Base-by-base conservation (phyloP, 2,113 vertebrate genomes). In the Pipra filicauda region DNA sequence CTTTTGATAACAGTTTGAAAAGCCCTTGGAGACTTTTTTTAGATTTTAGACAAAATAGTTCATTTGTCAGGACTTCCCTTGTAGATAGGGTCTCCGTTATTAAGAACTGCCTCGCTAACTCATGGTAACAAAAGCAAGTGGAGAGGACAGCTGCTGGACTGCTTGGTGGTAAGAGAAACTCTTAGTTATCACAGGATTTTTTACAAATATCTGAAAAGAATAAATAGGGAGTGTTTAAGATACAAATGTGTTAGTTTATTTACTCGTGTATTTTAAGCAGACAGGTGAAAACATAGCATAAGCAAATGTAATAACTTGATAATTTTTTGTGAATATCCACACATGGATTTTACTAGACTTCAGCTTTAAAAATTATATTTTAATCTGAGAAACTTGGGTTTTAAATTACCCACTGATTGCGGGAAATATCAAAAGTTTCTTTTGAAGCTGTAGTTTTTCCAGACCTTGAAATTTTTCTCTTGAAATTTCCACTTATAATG, bases 21-120 rank as follows among this genome's bases (percentile, higher is more conserved):
- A 96, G 96, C 91, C 91, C 91, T 96, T 93, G 93, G 94, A 97
- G 97, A 97, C 80, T 95, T 98, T 96, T 96, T 97, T 97, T 96
- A 96, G 96, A 93, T 93, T 97, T 97, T 87, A 97, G 96, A 97
- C 97, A 97, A 97, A 97, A 97, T 97, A 97, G 97, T 97, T 97
- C 96, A 97, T 96, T 97, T 96, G 96, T 97, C 96, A 97, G 97
- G 96, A 97, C 97, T 97, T 97, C 97, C 97, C 97, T 95, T 95
- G 57, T 79, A 97, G 97, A 97, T 97, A 97, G 97, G 83, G 93
- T 81, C 83, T 44, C 75, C 7, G 82, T 96, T 95, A 91, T 93
- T 96, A 97, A 98, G 94, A 95, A 61, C 80, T 77, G 96, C 89
- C 83, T 96, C 80, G 9, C 85, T 84, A 83, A 83, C 85, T 83